phyloP scores from a whole-genome alignment of 2,797 vertebrate species.

The Tangara arthus region DNA sequence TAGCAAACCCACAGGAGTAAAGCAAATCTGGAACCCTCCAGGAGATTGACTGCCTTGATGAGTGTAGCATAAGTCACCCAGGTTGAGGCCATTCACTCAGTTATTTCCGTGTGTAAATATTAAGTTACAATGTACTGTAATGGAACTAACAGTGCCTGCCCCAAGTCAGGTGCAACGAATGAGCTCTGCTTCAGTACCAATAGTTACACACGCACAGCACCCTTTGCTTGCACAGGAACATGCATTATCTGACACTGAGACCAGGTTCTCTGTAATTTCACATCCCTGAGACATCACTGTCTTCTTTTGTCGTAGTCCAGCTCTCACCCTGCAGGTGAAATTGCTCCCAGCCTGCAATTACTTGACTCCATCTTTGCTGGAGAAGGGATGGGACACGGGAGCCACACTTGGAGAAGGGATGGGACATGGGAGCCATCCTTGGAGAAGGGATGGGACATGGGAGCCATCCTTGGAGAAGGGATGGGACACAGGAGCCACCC shows the following conservation, averaged over 20 bases:
- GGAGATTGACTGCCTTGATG: conserved; percentile 57
- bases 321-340: not conserved
- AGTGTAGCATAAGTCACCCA: conserved; percentile 54
- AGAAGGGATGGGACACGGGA: not conserved
- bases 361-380: not conserved
- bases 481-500: not conserved
- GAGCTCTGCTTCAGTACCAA: not conserved
- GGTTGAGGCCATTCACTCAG: conserved; percentile 28
- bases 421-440: not conserved
- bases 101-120: conserved; percentile 63
- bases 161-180: conserved; percentile 24
- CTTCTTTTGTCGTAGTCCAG: not conserved
- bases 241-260: not conserved
- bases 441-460: not conserved
- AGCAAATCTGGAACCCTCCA: conserved; percentile 37
- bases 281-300: not conserved
- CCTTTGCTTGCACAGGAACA: not conserved
- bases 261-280: not conserved
- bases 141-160: conserved; percentile 54
- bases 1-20: conserved; percentile 46
- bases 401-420: not conserved
- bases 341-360: not conserved
- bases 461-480: not conserved
- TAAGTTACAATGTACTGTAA: conserved; percentile 53
- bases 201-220: not conserved